These are phyloP conservation scores for Dione vanillae DNA, from an alignment of 2,888 invertebrate genomes.

Conservation along the genomic window DNA sequence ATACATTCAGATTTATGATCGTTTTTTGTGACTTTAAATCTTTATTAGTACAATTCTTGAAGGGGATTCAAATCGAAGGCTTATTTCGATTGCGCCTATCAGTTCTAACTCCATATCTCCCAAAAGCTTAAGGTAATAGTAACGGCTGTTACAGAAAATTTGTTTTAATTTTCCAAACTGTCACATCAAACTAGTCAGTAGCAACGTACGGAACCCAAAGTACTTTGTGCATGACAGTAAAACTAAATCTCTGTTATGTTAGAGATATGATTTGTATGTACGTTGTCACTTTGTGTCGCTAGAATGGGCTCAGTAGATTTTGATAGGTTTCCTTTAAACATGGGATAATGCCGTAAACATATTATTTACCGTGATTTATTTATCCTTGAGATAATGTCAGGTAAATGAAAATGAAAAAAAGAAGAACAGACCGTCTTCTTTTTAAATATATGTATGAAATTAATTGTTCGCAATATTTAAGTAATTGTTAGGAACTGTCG, in stretches of 20 bases:
- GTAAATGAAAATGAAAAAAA: no score
- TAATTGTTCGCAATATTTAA: no score
- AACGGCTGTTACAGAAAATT: neutral
- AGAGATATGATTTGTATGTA: neutral
- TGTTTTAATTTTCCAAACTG: conserved; percentile 21
- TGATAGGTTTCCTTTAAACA: neutral
- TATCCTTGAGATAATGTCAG: no score
- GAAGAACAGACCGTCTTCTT: no score
- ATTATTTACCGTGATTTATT: no score
- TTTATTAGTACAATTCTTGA: no score
- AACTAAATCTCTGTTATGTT: conserved; percentile 13
- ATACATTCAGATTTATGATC: no score
- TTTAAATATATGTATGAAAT: no score
- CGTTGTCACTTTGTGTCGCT: neutral
- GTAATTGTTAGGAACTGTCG: no score
- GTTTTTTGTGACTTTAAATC: no score
- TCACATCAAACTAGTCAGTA: conserved; percentile 25
- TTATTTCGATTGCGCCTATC: no score
- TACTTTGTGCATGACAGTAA: conserved; percentile 14
- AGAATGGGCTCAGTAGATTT: neutral
- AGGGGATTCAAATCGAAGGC: neutral
- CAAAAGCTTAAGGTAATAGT: conserved; percentile 2
- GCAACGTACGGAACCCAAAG: conserved; percentile 3
- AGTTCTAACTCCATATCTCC: neutral
- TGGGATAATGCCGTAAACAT: no score